These are phyloP conservation scores for Actinernus sp. DNA, from an alignment of 92 coral and sea anemone species.

Conservation along the genomic window DNA sequence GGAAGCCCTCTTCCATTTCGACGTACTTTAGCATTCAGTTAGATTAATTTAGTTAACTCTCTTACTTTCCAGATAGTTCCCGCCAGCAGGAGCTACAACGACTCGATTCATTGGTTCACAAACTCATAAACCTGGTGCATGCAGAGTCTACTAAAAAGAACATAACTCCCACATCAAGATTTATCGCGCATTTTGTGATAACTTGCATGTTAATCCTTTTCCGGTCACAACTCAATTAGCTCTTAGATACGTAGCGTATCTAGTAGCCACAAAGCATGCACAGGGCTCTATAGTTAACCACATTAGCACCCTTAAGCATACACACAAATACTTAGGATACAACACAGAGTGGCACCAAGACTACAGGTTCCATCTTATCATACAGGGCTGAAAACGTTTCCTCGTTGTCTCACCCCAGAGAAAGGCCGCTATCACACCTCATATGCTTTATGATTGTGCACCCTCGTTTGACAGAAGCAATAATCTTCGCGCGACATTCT, in stretches of 20 bases:
- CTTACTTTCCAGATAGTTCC: too few relatives aligned
- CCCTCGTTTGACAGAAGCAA: too few relatives aligned
- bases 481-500: too few relatives aligned
- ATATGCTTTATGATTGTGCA: too few relatives aligned
- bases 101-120: slow-evolving; percentile 22
- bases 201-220: slow-evolving; percentile 6
- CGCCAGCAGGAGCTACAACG: slow-evolving; percentile 30
- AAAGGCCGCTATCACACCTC: slow-evolving; percentile 19
- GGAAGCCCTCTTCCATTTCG: too few relatives aligned
- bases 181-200: too few relatives aligned
- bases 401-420: background rate
- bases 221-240: slow-evolving; percentile 3
- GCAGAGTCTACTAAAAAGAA: slow-evolving; percentile 32
- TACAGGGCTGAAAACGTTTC: slow-evolving; percentile 9
- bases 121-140: slow-evolving; percentile 21
- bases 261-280: slow-evolving; percentile 1
- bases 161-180: slow-evolving; percentile 11
- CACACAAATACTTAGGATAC: slow-evolving; percentile 11
- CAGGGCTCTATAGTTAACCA: too few relatives aligned
- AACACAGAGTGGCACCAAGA: background rate
- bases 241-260: slow-evolving; percentile 17
- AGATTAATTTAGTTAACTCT: too few relatives aligned
- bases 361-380: slow-evolving; percentile 2
- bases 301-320: too few relatives aligned
- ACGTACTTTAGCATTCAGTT: too few relatives aligned